phyloP scores from a whole-genome alignment of 2,113 vertebrate genomes.

The Glareola pratincola region DNA sequence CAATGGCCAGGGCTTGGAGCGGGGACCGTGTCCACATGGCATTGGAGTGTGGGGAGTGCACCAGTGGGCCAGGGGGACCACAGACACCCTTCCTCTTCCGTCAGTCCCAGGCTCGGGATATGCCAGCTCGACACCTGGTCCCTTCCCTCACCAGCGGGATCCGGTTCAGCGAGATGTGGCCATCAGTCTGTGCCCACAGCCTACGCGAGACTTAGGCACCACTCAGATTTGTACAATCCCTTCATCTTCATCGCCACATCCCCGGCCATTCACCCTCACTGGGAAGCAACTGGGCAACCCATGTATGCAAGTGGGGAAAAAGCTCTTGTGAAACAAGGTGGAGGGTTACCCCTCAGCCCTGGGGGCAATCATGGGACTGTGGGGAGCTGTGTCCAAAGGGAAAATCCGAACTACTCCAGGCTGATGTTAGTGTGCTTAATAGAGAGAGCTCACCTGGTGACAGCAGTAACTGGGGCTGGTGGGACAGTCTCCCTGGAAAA shows the following conservation, averaged over 20 bases:
- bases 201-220: neutral
- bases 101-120: neutral
- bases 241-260: neutral
- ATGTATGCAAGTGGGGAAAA: neutral
- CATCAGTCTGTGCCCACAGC: neutral
- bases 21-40: accelerated
- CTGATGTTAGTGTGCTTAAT: neutral
- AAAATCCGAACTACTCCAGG: neutral
- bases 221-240: neutral
- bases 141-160: neutral
- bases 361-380: neutral
- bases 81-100: neutral
- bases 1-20: neutral
- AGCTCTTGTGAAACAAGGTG: neutral
- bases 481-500: neutral
- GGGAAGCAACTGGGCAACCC: neutral
- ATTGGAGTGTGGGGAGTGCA: no score
- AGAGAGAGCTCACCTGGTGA: neutral
- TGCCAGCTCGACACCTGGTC: neutral
- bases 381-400: neutral
- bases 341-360: neutral
- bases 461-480: neutral
- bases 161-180: neutral
- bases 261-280: neutral
- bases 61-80: neutral